A percentile compares a stretch with the other conserved stretches of the same genome.
Conservation (phyloP, 2,888 invertebrate species). For the Lithodes maja region DNA sequence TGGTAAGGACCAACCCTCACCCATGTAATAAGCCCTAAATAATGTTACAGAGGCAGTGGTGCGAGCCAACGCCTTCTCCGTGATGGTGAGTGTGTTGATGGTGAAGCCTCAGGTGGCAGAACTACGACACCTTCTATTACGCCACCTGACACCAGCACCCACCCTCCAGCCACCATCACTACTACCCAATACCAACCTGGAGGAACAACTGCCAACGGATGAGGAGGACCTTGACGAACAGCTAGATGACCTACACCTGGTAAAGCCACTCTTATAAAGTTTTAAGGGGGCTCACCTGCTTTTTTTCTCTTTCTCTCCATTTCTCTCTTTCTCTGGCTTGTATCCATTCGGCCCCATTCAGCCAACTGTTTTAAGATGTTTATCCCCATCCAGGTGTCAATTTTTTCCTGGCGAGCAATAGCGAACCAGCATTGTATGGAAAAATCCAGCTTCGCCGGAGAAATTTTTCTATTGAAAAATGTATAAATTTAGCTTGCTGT, state of each 20-base stretch:
- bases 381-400: no score
- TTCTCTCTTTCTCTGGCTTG: no score
- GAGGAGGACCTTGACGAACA: conserved; percentile 42
- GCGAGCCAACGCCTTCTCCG: conserved; percentile 69
- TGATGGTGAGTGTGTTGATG: conserved; percentile 68
- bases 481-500: no score
- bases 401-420: no score
- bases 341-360: no score
- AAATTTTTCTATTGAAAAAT: no score
- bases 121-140: conserved; percentile 54
- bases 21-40: background rate
- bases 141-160: conserved; percentile 59
- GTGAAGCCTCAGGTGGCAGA: conserved; percentile 67
- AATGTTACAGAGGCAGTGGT: conserved; percentile 65
- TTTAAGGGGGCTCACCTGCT: no score
- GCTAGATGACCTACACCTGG: conserved; percentile 31
- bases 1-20: no score
- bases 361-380: no score
- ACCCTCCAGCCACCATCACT: conserved; percentile 32
- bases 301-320: no score
- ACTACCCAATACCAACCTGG: conserved; percentile 38
- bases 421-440: no score
- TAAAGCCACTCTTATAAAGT: background rate
- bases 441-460: no score
- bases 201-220: conserved; percentile 63